phyloP scores from a whole-genome alignment of 1,140 invertebrate genomes.

The Drosophila santomea region DNA sequence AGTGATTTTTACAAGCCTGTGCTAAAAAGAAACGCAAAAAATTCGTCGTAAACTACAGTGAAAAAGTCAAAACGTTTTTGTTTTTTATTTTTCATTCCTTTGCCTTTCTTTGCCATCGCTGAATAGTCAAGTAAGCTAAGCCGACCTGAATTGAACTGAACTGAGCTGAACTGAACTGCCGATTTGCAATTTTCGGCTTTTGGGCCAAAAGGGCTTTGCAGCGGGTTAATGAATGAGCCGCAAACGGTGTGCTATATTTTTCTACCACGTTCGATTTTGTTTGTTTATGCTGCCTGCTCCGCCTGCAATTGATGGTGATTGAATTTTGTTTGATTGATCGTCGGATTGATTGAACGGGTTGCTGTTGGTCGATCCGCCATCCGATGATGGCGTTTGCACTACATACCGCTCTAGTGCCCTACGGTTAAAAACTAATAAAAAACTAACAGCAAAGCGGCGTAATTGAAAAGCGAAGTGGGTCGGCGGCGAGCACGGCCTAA shows the following conservation, averaged over 20 bases:
- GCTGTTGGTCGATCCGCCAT: slow-evolving; percentile 15
- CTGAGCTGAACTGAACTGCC: slow-evolving; percentile 37
- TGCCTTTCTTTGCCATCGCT: background rate
- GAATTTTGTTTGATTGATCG: slow-evolving; percentile 76
- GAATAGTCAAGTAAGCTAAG: slow-evolving; percentile 48
- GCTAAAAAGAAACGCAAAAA: slow-evolving; percentile 19
- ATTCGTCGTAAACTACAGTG: slow-evolving; percentile 49
- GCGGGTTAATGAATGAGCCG: slow-evolving; percentile 70
- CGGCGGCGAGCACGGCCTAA: slow-evolving; percentile 49
- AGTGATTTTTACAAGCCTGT: slow-evolving; percentile 68
- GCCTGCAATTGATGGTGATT: slow-evolving; percentile 77
- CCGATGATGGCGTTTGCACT: slow-evolving; percentile 13
- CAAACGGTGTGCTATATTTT: slow-evolving; percentile 38
- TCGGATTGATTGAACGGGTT: slow-evolving; percentile 71
- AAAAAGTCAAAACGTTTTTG: slow-evolving; percentile 18
- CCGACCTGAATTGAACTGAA: slow-evolving; percentile 26
- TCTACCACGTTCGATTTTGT: slow-evolving; percentile 2
- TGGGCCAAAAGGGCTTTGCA: slow-evolving; percentile 54
- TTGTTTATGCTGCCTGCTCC: slow-evolving; percentile 21
- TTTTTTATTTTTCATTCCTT: background rate
- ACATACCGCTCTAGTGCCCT: background rate
- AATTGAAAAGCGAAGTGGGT: slow-evolving; percentile 65
- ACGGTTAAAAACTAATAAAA: slow-evolving; percentile 80
- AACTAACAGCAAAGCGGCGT: slow-evolving; percentile 51
- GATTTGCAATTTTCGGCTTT: slow-evolving; percentile 65